Evolutionary conservation across 1,140 invertebrate species (phyloP).

Genomic region (Fopius arisanus): DNA sequence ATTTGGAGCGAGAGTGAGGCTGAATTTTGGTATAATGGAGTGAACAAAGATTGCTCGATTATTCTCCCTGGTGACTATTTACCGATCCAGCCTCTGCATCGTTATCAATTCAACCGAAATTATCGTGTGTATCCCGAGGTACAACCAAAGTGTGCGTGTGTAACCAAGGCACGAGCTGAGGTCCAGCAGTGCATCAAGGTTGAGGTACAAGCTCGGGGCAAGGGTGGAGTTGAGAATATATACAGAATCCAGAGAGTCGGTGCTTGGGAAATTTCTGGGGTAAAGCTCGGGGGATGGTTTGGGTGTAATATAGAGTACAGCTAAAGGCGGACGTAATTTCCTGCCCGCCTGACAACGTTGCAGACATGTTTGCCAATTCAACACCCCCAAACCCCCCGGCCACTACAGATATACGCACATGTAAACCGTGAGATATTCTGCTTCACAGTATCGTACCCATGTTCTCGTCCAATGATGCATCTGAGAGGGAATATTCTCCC

Average conservation of each 20-base stretch:
- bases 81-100: conserved; percentile 14
- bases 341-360: conserved; percentile 64
- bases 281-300: conserved; percentile 39
- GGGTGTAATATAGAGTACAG: conserved; percentile 60
- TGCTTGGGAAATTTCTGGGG: conserved; percentile 7
- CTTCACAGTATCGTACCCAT: neutral
- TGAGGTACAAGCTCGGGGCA: neutral
- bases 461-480: conserved; percentile 16
- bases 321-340: conserved; percentile 66
- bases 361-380: conserved; percentile 61
- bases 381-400: conserved; percentile 29
- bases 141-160: neutral
- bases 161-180: neutral
- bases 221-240: neutral
- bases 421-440: neutral
- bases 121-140: neutral
- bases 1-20: no score
- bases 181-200: conserved; percentile 11
- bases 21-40: no score
- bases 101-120: neutral
- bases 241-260: neutral
- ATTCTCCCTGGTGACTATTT: no score
- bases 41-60: no score
- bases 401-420: neutral
- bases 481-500: no score